phyloP scores from a whole-genome alignment of 2,888 invertebrate species.

The Mythimna impura region DNA sequence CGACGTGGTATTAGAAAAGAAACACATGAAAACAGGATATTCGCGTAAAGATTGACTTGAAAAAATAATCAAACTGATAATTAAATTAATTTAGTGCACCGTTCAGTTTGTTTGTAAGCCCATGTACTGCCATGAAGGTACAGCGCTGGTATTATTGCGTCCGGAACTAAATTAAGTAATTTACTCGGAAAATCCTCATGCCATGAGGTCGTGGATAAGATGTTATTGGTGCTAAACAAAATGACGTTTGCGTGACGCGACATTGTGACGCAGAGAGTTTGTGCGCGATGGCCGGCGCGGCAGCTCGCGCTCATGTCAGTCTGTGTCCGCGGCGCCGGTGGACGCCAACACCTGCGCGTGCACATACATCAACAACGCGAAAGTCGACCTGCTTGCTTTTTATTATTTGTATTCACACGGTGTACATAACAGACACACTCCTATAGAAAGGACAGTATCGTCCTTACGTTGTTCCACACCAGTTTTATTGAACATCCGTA shows the following conservation, averaged over 20 bases:
- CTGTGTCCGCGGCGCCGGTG: slow-evolving; percentile 77
- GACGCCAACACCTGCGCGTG: slow-evolving; percentile 79
- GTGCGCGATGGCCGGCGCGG: slow-evolving; percentile 58
- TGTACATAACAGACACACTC: slow-evolving; percentile 74
- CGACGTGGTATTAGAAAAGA: background rate
- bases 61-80: background rate
- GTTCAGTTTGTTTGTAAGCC: background rate
- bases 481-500: slow-evolving; percentile 67
- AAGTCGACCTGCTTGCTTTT: slow-evolving; percentile 78
- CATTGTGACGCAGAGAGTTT: slow-evolving; percentile 59
- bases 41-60: background rate
- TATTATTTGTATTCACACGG: slow-evolving; percentile 83
- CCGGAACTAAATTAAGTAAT: slow-evolving; percentile 33
- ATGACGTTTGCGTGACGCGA: slow-evolving; percentile 65
- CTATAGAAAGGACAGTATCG: slow-evolving; percentile 76
- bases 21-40: too few species aligned
- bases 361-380: slow-evolving; percentile 78
- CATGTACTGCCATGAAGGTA: slow-evolving; percentile 8
- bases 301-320: slow-evolving; percentile 75
- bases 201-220: slow-evolving; percentile 33
- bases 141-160: slow-evolving; percentile 5
- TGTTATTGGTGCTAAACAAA: slow-evolving; percentile 36
- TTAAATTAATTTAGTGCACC: background rate
- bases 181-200: slow-evolving; percentile 20
- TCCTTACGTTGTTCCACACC: slow-evolving; percentile 72